Evolutionary conservation across 2,797 vertebrate species (phyloP), one percentile per base, ranked within the genome.

Genomic region (Bradypodion ventrale): DNA sequence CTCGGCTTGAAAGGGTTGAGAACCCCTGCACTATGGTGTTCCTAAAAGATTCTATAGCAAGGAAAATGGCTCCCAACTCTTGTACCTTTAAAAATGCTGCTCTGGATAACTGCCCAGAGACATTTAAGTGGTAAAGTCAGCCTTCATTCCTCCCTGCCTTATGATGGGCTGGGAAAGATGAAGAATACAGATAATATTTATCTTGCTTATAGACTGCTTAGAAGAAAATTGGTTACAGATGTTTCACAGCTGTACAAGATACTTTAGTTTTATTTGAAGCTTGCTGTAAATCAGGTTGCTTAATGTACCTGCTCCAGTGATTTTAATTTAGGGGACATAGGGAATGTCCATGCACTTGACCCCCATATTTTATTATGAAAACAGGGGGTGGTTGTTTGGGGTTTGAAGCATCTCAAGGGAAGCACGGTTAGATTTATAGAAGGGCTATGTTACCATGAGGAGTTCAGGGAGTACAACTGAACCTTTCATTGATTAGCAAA

Each of bases 171-270:
- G 49, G 32, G 52, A 81, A 76, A 10, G 74, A 63, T 65, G 76
- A 49, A 8, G 29, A 37, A 9, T 62, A 81, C 49, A 82, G 65
- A 66, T 88, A 83, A 74, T 83, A 89, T 89, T 93, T 90, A 92
- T 91, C 90, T 77, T 42, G 83, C 75, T 0, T 78, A 83, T 83
- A 84, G 37, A n/a, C 59, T 29, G 12, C 83, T 79, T 82, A 88
- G 70, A 73, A 91, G 90, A 85, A 90, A 93, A 94, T 88, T 88
- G 77, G 87, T 83, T 90, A 52, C 90, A 93, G 88, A 89, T 93
- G 92, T 83, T 74, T 87, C 85, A 56, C 87, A 92, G 89, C 89
- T 93, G 89, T 87, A 72, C 66, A 32, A 80, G 87, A 92, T 73
- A 90, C 83, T 74, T 92, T 89, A 86, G 86, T 82, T 91, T 93